Evolutionary conservation across 2,113 vertebrate genomes (phyloP), one percentile per base, ranked within the genome.

Genomic region (Myodes glareolus): DNA sequence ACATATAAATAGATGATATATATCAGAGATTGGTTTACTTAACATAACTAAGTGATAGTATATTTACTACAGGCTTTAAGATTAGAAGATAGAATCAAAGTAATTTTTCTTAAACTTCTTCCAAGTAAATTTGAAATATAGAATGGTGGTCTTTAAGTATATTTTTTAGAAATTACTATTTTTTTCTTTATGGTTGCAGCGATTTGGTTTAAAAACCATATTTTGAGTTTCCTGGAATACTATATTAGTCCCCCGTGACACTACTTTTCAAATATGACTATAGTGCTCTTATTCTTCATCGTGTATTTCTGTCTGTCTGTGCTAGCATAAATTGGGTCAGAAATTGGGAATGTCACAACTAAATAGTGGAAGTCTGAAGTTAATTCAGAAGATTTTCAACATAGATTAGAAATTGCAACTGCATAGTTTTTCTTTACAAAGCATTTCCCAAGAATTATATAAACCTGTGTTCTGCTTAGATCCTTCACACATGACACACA

Each of bases 381-480:
- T 84, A 63, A 19, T 42, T 84, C 55, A 61, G n/a, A 82, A 82
- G n/a, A 39, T 82, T 77, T 92, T 77, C 12, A 63, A 86, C 94
- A 77, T 72, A 94, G 42, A 61, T 85, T 72, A 93, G 23, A 67
- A 89, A 80, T 75, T 92, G 19, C 21, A 55, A 29, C 86, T 52
- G 68, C 3, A 92, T 73, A 65, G 9, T 17, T n/a, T 80, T 95
- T 90, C 50, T 92, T 96, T 76, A 27, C 80, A 80, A 96, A 75
- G 23, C 2, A 52, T 77, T 39, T 85, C n/a, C 7, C 87, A 72
- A 90, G 75, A 92, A 94, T 93, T 95, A 72, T 3, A 77, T 6
- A 92, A 80, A 88, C 90, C 90, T 76, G 4, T 95, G 88, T 93
- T 33, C n/a, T 97, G 93, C 70, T 96, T 92, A 93, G 81, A 94